phyloP scores from a whole-genome alignment of 1,140 invertebrate species.

The Phymorhynchus buccinoides region DNA sequence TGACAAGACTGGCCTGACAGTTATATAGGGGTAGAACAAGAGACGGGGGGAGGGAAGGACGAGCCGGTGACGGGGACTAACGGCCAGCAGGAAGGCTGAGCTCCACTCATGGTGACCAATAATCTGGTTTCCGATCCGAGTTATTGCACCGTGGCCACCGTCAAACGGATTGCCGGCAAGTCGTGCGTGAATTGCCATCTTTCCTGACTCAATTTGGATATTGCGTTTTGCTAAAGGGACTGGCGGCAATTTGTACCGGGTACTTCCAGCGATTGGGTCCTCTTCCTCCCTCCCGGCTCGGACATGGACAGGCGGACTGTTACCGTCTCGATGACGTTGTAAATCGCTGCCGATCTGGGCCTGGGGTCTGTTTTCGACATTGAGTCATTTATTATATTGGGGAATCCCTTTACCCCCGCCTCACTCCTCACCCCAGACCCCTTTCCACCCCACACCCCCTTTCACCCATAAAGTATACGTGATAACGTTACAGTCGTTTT shows the following conservation, averaged over 20 bases:
- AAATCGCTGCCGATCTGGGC: not conserved
- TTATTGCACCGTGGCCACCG: conserved; percentile 23
- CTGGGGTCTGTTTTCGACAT: conserved; percentile 2
- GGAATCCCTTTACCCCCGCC: not conserved
- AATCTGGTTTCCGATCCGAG: conserved; percentile 27
- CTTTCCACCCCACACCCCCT: too few species aligned
- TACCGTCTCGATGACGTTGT: not conserved
- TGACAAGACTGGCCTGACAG: not conserved
- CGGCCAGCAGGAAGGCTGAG: not conserved
- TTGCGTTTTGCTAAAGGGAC: conserved; percentile 18
- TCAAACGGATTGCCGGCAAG: conserved; percentile 25
- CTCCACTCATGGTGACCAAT: conserved; percentile 18
- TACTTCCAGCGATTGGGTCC: not conserved
- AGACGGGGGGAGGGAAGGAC: not conserved
- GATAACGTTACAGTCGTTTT: too few species aligned
- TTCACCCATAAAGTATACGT: not conserved
- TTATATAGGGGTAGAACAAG: not conserved
- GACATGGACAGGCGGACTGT: not conserved
- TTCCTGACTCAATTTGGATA: conserved; percentile 28
- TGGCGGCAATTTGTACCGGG: conserved; percentile 2
- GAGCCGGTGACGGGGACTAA: not conserved
- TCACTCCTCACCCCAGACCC: too few species aligned
- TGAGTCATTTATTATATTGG: not conserved
- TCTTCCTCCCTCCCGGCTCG: not conserved
- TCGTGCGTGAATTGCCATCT: conserved; percentile 21